Evolutionary conservation across 1,140 invertebrate species (phyloP).

Genomic region (Copidosoma floridanum): DNA sequence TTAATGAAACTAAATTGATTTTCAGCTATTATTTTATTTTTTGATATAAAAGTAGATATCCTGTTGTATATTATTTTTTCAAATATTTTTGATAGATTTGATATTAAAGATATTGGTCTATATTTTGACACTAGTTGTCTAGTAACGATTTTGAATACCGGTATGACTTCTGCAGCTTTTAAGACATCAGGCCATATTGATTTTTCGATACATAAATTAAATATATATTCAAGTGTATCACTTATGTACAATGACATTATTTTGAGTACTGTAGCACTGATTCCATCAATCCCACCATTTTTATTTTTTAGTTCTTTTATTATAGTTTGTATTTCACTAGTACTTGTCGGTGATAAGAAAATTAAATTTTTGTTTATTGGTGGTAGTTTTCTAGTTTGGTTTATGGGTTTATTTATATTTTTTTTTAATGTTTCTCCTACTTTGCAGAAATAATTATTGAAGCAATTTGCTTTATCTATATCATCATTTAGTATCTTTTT

Average conservation of each 20-base stretch:
- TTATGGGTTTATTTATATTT: neutral
- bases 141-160: slow-evolving; percentile 29
- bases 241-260: slow-evolving; percentile 18
- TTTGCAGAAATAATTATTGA: neutral
- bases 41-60: neutral
- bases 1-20: slow-evolving; percentile 21
- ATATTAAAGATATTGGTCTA: slow-evolving; percentile 31
- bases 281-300: slow-evolving; percentile 30
- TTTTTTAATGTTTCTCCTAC: neutral
- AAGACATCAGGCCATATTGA: slow-evolving; percentile 25
- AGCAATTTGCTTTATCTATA: no score
- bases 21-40: neutral
- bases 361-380: neutral
- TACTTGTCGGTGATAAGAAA: neutral
- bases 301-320: neutral
- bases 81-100: slow-evolving; percentile 20
- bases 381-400: neutral
- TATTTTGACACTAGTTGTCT: slow-evolving; percentile 31
- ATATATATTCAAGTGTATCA: slow-evolving; percentile 25
- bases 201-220: slow-evolving; percentile 22
- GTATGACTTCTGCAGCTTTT: slow-evolving; percentile 32
- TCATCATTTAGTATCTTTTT: no score
- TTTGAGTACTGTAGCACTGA: slow-evolving; percentile 25
- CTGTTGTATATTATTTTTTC: slow-evolving; percentile 11
- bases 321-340: neutral